phyloP scores from a whole-genome alignment of 92 coral and sea anemone species.

The Phenganax stokvisi region DNA sequence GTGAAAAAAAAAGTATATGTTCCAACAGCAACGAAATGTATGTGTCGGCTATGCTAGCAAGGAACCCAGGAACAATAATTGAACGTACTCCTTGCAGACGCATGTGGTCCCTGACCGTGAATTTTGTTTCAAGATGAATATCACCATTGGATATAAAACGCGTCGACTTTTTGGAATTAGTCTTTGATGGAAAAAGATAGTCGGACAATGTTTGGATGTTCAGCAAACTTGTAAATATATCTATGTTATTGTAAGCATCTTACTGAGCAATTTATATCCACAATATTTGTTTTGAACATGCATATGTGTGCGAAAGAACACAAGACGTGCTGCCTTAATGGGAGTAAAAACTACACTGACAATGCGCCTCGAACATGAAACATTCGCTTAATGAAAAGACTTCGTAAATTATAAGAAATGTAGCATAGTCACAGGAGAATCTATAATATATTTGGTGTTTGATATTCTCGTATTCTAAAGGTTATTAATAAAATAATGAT shows the following conservation, averaged over 20 bases:
- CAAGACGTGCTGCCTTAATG: constrained; percentile 8
- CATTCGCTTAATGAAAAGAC: background rate
- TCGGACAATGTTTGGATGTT: constrained; percentile 8
- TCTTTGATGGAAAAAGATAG: background rate
- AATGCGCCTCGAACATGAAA: background rate
- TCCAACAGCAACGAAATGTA: constrained; percentile 65
- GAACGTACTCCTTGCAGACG: background rate
- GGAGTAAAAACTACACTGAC: background rate
- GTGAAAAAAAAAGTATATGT: constrained; percentile 34
- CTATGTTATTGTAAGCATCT: constrained; percentile 26
- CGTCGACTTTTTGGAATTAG: background rate
- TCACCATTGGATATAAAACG: background rate
- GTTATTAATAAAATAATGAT: background rate
- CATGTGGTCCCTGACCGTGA: constrained; percentile 6
- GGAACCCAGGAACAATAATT: constrained; percentile 3
- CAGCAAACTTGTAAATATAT: constrained; percentile 29
- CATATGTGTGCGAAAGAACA: background rate
- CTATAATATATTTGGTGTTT: background rate
- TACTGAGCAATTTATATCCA: constrained; percentile 8
- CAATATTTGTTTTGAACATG: constrained; percentile 9
- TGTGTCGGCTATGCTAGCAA: constrained; percentile 82
- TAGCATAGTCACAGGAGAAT: background rate
- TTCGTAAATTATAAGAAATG: background rate
- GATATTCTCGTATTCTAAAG: background rate
- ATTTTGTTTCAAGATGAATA: constrained; percentile 13